Conservation (phyloP, 2,113 vertebrate genomes). For the Siniperca knerii region DNA sequence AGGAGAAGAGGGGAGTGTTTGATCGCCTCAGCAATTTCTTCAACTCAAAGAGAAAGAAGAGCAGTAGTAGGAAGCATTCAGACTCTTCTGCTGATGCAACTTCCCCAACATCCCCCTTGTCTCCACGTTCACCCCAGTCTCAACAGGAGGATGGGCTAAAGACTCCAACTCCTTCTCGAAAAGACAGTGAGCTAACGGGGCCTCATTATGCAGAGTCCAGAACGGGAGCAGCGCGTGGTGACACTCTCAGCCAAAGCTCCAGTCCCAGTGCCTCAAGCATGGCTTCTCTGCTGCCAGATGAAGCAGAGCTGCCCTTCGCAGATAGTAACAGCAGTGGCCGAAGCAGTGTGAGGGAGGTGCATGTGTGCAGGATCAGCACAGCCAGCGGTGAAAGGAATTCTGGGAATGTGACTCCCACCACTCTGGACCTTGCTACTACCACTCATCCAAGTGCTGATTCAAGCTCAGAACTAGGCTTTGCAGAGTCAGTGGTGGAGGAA, state of each 20-base stretch:
- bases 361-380: slow-evolving; percentile 47
- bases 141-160: slow-evolving; percentile 46
- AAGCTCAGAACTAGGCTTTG: slow-evolving; percentile 30
- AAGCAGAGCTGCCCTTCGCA: slow-evolving; percentile 74
- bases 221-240: neutral
- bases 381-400: slow-evolving; percentile 30
- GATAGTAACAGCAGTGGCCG: slow-evolving; percentile 79
- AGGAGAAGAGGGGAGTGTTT: slow-evolving; percentile 74
- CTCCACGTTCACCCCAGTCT: neutral
- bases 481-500: slow-evolving; percentile 73
- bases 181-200: slow-evolving; percentile 12
- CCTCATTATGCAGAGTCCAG: neutral
- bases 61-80: slow-evolving; percentile 50
- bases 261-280: slow-evolving; percentile 51
- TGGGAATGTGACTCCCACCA: slow-evolving; percentile 46
- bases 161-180: slow-evolving; percentile 43
- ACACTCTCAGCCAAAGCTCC: slow-evolving; percentile 55
- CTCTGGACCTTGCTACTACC: neutral
- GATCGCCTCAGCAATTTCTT: slow-evolving; percentile 79
- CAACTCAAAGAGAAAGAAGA: slow-evolving; percentile 66
- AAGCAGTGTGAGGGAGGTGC: slow-evolving; percentile 77
- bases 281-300: slow-evolving; percentile 42
- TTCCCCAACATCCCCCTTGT: slow-evolving; percentile 26
- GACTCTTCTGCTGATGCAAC: slow-evolving; percentile 28
- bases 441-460: neutral